Evolutionary conservation across 2,888 invertebrate genomes (phyloP), one percentile per base, ranked within the genome.

Genomic region (Sialis lutaria): DNA sequence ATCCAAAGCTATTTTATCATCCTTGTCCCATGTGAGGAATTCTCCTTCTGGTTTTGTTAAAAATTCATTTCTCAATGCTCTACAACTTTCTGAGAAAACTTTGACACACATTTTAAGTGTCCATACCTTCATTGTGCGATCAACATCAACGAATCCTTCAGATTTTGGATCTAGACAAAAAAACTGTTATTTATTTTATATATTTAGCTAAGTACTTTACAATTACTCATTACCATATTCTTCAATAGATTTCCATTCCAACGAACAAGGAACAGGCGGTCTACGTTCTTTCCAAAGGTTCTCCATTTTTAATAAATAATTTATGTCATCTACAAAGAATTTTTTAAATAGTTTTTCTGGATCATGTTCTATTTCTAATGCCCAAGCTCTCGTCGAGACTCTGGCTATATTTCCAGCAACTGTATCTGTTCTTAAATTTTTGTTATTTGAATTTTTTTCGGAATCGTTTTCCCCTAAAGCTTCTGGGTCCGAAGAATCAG

Each of bases 11-110:
- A 76, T 69, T 57, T 82, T 81, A 59, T 97, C 93, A 64, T 98
- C 98, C 69, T 98, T 98, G 64, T 98, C 97, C 97, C 97, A 98
- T 46, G 89, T 79, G 6, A 98, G 71, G 60, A 82, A 80, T 56
- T 81, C 81, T 2, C 70, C 75, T 2, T 63, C 70, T 1, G 69
- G 62, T 33, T 75, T 66, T 10, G 69, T 65, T 42, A 67, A 63
- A 46, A 83, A 65, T 3, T 73, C 71, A 41, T 66, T 64, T 58
- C 77, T 79, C 41, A 95, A 67, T 1, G 68, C 67, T 6, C 68
- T 67, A 40, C 89, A 65, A 52, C 85, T 80, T 0, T 76, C 68
- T 0, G 76, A 71, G 62, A 91, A 87, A 0, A 89, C 71, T 47
- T 69, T 60, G 1, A 70, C 72, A 60, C 65, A 67, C 58, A 63